These are phyloP conservation scores for Menidia beryllina DNA, from an alignment of 2,113 vertebrate genomes.

Conservation along the genomic window DNA sequence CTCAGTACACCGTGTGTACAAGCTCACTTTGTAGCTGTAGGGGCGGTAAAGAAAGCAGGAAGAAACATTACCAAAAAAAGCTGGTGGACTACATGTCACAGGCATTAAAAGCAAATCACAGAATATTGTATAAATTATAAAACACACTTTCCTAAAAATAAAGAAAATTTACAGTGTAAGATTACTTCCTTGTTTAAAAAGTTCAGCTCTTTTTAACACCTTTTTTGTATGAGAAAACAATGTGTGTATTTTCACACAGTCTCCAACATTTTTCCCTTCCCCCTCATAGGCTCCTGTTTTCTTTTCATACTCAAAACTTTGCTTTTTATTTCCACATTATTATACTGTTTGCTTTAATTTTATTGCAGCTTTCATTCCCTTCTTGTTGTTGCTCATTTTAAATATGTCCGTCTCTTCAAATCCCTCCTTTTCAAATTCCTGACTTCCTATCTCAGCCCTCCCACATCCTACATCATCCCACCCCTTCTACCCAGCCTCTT, in stretches of 20 bases:
- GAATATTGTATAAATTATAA: constrained; percentile 1
- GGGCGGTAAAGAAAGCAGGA: constrained; percentile 14
- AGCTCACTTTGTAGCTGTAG: constrained; percentile 41
- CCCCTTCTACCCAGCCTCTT: constrained; percentile 24
- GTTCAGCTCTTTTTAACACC: background rate
- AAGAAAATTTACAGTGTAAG: background rate
- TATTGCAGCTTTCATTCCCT: constrained; percentile 22
- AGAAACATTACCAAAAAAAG: background rate
- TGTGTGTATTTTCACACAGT: constrained; percentile 22
- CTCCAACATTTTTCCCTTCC: constrained; percentile 1
- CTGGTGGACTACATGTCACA: too few species aligned
- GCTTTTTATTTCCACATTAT: constrained; percentile 12
- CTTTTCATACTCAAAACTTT: background rate
- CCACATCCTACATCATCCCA: constrained; percentile 27
- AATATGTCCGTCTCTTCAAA: constrained; percentile 32
- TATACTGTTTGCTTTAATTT: constrained; percentile 31
- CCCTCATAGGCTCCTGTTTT: background rate
- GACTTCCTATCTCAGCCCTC: constrained; percentile 21
- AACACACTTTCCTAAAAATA: background rate
- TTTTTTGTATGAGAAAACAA: background rate
- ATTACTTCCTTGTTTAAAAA: background rate
- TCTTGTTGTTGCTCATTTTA: constrained; percentile 22
- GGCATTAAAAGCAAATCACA: background rate
- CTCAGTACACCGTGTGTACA: constrained; percentile 60
- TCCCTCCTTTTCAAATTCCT: constrained; percentile 58